A percentile compares a stretch with the other conserved stretches of the same genome.
Evolutionary conservation across 2,113 vertebrate species (phyloP).

Genomic region (Girardinichthys multiradiatus): DNA sequence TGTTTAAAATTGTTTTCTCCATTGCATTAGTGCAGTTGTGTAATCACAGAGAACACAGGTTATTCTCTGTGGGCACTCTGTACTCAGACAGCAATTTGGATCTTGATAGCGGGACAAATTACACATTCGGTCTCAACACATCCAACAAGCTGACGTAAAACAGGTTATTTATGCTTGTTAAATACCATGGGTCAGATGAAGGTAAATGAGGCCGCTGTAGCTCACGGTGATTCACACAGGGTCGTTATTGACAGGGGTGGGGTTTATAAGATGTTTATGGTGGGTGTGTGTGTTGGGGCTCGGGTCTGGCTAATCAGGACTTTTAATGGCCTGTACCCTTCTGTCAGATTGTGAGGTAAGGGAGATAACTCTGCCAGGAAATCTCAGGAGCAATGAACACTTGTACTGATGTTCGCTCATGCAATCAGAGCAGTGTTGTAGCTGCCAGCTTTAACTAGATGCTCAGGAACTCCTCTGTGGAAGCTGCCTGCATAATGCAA

Average conservation of each 20-base stretch:
- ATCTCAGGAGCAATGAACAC: constrained; percentile 36
- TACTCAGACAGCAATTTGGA: constrained; percentile 6
- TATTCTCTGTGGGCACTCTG: constrained; percentile 4
- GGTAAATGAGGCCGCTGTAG: constrained; percentile 20
- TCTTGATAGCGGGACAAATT: constrained; percentile 33
- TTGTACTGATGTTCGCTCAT: constrained; percentile 40
- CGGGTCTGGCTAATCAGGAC: constrained; percentile 49
- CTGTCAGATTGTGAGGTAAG: constrained; percentile 43
- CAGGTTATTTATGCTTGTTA: constrained; percentile 43
- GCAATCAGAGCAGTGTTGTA: constrained; percentile 23
- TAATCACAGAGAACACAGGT: constrained; percentile 25
- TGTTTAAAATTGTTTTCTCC: constrained; percentile 23
- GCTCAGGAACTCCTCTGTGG: constrained; percentile 48
- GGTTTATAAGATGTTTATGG: constrained; percentile 40
- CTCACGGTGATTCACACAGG: constrained; percentile 24
- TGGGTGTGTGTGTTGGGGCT: constrained; percentile 24
- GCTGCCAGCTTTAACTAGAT: constrained; percentile 19
- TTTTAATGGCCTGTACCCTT: constrained; percentile 62
- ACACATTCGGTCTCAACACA: constrained; percentile 29
- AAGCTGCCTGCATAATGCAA: constrained; percentile 29
- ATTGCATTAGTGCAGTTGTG: constrained; percentile 14
- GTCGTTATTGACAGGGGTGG: constrained; percentile 15
- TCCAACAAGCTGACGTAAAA: constrained; percentile 21
- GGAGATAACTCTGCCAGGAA: constrained; percentile 33
- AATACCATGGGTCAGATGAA: constrained; percentile 23